Evolutionary conservation across 2,113 vertebrate genomes (phyloP).

Genomic region (Brienomyrus brachyistius): DNA sequence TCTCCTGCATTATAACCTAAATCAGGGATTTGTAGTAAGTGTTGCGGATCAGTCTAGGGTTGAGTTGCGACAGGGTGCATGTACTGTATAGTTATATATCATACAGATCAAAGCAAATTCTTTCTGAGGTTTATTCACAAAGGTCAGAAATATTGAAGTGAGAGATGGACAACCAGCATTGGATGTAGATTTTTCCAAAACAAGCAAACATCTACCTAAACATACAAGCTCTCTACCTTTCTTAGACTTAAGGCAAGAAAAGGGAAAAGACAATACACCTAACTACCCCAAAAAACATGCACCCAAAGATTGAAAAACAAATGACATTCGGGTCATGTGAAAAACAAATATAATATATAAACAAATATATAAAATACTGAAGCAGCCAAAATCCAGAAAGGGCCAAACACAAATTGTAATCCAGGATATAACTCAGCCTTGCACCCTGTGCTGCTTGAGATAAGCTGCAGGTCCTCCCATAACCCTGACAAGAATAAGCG

Average conservation of each 20-base stretch:
- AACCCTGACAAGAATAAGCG: neutral
- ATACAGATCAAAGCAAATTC: neutral
- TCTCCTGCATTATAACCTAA: neutral
- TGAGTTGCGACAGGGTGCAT: neutral
- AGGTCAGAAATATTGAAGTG: neutral
- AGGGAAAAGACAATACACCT: neutral
- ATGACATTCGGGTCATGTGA: neutral
- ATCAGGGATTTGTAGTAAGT: neutral
- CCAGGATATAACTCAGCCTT: neutral
- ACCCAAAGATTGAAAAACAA: neutral
- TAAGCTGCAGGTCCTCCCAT: neutral
- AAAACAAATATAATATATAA: neutral
- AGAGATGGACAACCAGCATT: neutral
- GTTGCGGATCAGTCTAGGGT: neutral
- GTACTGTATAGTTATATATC: neutral
- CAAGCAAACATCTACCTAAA: neutral
- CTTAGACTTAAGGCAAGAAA: neutral
- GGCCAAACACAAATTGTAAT: neutral
- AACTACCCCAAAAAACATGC: neutral
- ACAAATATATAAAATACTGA: neutral
- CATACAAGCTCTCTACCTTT: neutral
- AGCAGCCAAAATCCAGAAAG: neutral
- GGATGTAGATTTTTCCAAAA: neutral
- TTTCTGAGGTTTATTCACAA: neutral
- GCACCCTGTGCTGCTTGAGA: neutral